phyloP scores from a whole-genome alignment of 2,113 vertebrate genomes.

The Lycaon pictus region DNA sequence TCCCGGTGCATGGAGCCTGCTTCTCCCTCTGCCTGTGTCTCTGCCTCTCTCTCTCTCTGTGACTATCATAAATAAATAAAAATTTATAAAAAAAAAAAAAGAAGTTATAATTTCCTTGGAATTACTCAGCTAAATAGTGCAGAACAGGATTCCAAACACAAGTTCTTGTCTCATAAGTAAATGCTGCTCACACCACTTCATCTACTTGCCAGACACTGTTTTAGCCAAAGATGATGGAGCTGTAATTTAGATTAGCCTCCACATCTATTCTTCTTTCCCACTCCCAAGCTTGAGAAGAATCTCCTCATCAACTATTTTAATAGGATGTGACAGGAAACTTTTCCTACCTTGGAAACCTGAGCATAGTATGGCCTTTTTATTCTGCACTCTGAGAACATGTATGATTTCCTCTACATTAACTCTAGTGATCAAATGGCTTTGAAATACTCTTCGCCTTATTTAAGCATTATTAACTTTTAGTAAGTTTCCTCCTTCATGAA shows the following conservation, averaged over 20 bases:
- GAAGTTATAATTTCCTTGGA: background rate
- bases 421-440: background rate
- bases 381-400: background rate
- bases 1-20: no score
- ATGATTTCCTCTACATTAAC: background rate
- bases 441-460: background rate
- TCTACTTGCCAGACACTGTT: background rate
- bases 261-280: background rate
- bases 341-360: background rate
- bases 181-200: background rate
- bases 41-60: no score
- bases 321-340: background rate
- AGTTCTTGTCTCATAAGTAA: background rate
- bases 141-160: background rate
- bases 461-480: background rate
- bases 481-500: background rate
- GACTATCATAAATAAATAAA: no score
- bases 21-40: no score
- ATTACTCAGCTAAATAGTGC: background rate
- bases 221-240: background rate
- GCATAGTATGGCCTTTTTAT: background rate
- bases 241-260: background rate
- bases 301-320: background rate
- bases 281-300: background rate
- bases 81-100: no score